Conservation (phyloP, 2,888 invertebrate species). For the Patella caerulea region DNA sequence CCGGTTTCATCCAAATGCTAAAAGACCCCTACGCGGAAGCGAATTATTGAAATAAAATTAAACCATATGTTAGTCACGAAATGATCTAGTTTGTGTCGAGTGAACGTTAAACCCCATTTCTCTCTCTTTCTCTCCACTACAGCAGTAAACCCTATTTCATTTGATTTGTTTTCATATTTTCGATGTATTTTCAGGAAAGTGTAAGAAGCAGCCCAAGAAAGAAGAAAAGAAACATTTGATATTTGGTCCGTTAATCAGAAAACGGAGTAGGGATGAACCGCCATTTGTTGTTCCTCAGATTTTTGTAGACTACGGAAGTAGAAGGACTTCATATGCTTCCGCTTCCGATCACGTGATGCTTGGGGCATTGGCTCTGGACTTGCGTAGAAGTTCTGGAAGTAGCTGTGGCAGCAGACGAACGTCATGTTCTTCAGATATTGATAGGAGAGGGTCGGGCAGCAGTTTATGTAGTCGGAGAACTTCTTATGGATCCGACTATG, state of each 20-base stretch:
- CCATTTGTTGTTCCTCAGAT: constrained; percentile 65
- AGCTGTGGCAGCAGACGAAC: constrained; percentile 50
- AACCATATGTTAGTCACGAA: no score
- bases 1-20: no score
- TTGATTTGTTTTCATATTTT: no score
- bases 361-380: constrained; percentile 40
- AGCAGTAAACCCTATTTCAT: no score
- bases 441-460: constrained; percentile 59
- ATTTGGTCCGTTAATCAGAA: constrained; percentile 55
- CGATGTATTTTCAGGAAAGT: constrained; percentile 39
- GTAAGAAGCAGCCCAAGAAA: constrained; percentile 40
- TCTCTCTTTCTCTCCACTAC: no score
- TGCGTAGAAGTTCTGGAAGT: constrained; percentile 40
- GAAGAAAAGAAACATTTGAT: constrained; percentile 61
- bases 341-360: constrained; percentile 42
- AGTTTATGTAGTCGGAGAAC: constrained; percentile 61
- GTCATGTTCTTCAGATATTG: constrained; percentile 52
- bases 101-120: no score
- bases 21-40: no score
- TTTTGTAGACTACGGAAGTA: constrained; percentile 64
- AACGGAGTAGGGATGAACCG: constrained; percentile 57
- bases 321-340: constrained; percentile 61
- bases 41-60: no score
- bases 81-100: no score
- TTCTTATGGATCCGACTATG: constrained; percentile 59